Evolutionary conservation across 2,888 invertebrate genomes (phyloP), one percentile per base, ranked within the genome.

Genomic region (Megamerina dolium): DNA sequence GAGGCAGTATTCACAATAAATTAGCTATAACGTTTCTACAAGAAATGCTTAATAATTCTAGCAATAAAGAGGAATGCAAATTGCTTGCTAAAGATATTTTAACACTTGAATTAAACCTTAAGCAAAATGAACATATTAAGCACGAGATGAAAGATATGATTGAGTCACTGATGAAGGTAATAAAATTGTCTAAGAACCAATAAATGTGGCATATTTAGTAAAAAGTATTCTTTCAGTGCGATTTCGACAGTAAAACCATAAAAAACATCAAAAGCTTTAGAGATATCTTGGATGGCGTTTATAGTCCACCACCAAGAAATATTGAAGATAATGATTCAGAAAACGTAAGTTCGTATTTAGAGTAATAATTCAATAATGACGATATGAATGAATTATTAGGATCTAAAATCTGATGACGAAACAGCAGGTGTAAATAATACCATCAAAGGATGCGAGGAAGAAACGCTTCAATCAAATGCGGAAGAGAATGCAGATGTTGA

Each of bases 41-140:
- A 14, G 64, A 68, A 46, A 68, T 72, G 50, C 55, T 62, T 5
- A 64, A 64, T 44, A 70, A 64, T 49, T 55, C 60, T 9, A 60
- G 61, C 13, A 71, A 67, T 37, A 70, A 66, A 46, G 70, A 71
- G 6, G 53, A 71, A 41, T 61, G 71, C 21, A 68, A 64, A 21
- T 51, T 72, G 8, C 41, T 72, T 32, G 59, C 67, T n/a, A 72
- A 66, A 45, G 70, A 70, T 41, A 36, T 72, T 9, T 43, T 57
- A 17, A 53, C 56, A 3, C 45, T 72, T 2, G 58, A 66, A 41
- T 49, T 72, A 3, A 59, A 62, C 32, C 51, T 65, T 2, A 27
- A 36, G 1, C 60, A 64, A 17, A 58, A 59, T 39, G 27, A 51
- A 8, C 45, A 56, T 1, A 26, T 67, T 1, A 63, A 64, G 41